Percentiles rank a stretch among this genome's conserved stretches.
Conservation (phyloP, 2,113 vertebrate species). For the Chloroceryle aenea region DNA sequence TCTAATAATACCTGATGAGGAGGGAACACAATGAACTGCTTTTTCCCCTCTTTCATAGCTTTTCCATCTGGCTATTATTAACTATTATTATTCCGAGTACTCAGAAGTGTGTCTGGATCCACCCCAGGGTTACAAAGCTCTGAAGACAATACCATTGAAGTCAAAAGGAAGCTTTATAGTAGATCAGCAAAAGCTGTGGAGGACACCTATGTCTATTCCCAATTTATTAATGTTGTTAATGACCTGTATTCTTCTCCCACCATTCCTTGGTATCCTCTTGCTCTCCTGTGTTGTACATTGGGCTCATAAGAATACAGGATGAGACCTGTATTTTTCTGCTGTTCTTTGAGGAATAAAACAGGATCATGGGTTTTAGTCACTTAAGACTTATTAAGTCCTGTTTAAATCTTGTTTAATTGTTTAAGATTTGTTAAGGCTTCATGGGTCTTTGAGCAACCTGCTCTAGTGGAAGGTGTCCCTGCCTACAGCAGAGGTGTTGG, state of each 20-base stretch:
- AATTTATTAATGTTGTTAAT: background rate
- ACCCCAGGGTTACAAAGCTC: background rate
- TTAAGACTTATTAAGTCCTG: background rate
- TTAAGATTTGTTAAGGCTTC: background rate
- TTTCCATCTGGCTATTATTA: background rate
- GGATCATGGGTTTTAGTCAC: background rate
- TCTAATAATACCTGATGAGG: constrained; percentile 15
- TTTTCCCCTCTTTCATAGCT: background rate
- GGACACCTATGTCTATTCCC: background rate
- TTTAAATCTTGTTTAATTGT: background rate
- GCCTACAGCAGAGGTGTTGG: background rate
- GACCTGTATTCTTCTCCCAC: background rate
- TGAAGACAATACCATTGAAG: background rate
- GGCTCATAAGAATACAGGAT: background rate
- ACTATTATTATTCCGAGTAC: background rate
- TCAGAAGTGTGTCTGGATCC: background rate
- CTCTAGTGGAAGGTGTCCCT: background rate
- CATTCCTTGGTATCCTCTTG: background rate
- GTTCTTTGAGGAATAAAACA: background rate
- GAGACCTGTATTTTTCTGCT: background rate
- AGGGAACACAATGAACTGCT: background rate
- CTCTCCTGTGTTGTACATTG: background rate
- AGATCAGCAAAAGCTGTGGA: background rate
- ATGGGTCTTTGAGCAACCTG: background rate
- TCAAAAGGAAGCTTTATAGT: background rate